Evolutionary conservation across 2,888 invertebrate species (phyloP).

Genomic region (Hydroisotoma schaefferi): DNA sequence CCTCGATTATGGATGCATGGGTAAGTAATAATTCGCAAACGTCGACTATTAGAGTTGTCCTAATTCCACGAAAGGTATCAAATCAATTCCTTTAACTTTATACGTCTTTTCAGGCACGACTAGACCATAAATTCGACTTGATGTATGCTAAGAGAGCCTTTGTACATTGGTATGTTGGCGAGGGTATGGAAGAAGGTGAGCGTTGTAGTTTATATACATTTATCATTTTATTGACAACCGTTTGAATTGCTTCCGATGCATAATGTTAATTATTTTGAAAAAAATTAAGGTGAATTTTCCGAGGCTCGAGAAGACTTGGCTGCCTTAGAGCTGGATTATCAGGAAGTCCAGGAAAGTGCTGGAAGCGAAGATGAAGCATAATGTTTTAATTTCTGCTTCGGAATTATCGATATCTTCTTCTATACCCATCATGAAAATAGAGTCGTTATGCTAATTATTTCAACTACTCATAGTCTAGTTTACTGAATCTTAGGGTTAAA

Average conservation of each 20-base stretch:
- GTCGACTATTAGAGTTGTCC: neutral
- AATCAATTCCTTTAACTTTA: too few relatives aligned
- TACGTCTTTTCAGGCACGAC: constrained; percentile 77
- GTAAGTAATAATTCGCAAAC: neutral
- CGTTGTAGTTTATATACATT: neutral
- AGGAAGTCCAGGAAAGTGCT: constrained; percentile 42
- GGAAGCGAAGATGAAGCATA: constrained; percentile 43
- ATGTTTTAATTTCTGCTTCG: neutral
- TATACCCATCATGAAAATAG: neutral
- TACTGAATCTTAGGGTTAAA: neutral
- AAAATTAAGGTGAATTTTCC: constrained; percentile 27
- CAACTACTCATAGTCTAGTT: too few relatives aligned
- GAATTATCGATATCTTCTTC: neutral
- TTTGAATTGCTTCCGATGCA: neutral
- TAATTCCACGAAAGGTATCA: neutral
- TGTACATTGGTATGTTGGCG: constrained; percentile 75
- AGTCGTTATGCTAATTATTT: neutral
- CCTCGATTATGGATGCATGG: constrained; percentile 77
- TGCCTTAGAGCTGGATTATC: constrained; percentile 39
- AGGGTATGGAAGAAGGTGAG: constrained; percentile 57
- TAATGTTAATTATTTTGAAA: neutral
- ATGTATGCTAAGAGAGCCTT: constrained; percentile 97
- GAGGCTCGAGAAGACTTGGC: constrained; percentile 44
- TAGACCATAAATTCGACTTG: constrained; percentile 93
- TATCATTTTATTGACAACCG: neutral